Conservation (phyloP, 2,888 invertebrate species). For the Acanthosepion pharaonis region DNA sequence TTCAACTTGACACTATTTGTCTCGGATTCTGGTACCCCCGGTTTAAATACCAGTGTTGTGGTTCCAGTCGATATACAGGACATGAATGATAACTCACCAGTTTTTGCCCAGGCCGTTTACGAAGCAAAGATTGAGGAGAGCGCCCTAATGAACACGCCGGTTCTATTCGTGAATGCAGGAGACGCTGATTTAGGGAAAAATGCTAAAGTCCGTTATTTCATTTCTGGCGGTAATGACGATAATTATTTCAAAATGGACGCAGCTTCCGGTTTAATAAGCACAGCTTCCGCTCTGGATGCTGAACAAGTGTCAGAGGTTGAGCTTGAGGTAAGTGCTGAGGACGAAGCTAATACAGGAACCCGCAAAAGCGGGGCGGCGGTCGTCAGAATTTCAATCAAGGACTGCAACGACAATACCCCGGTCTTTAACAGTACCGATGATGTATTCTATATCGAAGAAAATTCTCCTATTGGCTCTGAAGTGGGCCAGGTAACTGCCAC, state of each 20-base stretch:
- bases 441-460: slow-evolving; percentile 83
- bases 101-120: slow-evolving; percentile 82
- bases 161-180: slow-evolving; percentile 85
- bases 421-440: slow-evolving; percentile 82
- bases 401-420: slow-evolving; percentile 96
- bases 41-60: slow-evolving; percentile 72
- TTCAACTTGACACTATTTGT: slow-evolving; percentile 92
- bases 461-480: slow-evolving; percentile 87
- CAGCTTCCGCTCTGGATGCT: slow-evolving; percentile 86
- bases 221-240: slow-evolving; percentile 86
- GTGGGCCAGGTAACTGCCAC: slow-evolving; percentile 89
- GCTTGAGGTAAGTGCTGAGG: slow-evolving; percentile 64
- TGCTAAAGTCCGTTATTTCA: slow-evolving; percentile 88
- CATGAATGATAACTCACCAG: slow-evolving; percentile 88
- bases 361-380: slow-evolving; percentile 85
- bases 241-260: slow-evolving; percentile 90
- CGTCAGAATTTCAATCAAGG: slow-evolving; percentile 89
- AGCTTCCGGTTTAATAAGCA: slow-evolving; percentile 91
- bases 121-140: slow-evolving; percentile 91
- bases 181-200: slow-evolving; percentile 89
- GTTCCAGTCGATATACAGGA: slow-evolving; percentile 88
- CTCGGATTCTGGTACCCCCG: slow-evolving; percentile 82
- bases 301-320: slow-evolving; percentile 83
- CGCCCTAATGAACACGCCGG: slow-evolving; percentile 89
- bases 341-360: slow-evolving; percentile 83